A percentile compares a stretch with the other conserved stretches of the same genome.
Conservation (phyloP, 2,113 vertebrate species). For the Rhabdornis inornatus region DNA sequence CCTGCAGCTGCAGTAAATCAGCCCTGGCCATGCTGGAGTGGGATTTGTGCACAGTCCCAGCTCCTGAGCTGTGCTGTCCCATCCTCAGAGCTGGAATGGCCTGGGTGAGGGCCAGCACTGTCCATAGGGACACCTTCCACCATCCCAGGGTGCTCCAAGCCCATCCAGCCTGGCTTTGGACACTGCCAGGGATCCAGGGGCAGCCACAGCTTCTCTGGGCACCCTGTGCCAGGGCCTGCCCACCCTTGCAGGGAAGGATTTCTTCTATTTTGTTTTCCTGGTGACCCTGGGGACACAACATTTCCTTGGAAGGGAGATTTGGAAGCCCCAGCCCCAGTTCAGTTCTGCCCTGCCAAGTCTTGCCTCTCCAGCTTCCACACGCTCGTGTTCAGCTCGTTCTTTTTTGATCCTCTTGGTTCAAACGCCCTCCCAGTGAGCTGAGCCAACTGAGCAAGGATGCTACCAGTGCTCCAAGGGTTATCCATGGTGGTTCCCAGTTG, state of each 20-base stretch:
- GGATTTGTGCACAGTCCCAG: not conserved
- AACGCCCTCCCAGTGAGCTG: not conserved
- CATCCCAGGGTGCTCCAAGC: not conserved
- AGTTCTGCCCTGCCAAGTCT: not conserved
- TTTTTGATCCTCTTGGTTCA: no score
- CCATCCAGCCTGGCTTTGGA: not conserved
- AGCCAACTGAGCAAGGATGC: not conserved
- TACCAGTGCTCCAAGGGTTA: not conserved
- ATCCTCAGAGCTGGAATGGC: not conserved
- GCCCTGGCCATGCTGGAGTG: not conserved
- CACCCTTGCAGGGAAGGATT: not conserved
- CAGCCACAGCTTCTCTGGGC: not conserved
- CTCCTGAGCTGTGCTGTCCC: not conserved
- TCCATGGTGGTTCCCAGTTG: not conserved
- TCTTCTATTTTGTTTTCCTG: not conserved
- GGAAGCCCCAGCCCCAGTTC: not conserved
- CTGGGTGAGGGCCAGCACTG: not conserved
- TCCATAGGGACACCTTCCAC: not conserved
- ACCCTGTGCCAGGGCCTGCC: not conserved
- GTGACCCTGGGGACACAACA: accelerated
- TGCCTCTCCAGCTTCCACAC: accelerated
- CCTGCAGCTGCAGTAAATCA: constrained; percentile 44
- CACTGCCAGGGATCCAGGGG: not conserved
- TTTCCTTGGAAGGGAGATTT: not conserved
- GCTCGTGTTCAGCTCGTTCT: accelerated